phyloP scores from a whole-genome alignment of 2,113 vertebrate genomes.

The Polyodon spathula region DNA sequence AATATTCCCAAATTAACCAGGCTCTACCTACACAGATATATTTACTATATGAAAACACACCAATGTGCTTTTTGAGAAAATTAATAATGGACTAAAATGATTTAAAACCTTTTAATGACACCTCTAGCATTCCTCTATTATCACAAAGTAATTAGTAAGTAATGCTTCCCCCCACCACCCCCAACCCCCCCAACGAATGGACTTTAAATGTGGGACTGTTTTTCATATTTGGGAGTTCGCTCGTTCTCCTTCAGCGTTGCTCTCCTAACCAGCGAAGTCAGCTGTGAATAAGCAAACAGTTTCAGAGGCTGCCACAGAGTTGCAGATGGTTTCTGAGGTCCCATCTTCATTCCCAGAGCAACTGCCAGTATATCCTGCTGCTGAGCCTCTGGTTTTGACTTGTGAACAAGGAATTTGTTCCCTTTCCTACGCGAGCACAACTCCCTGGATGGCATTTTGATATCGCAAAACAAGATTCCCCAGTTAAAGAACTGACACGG shows the following conservation, averaged over 20 bases:
- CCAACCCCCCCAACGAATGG: too few species aligned
- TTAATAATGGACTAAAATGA: too few species aligned
- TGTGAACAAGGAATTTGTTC: conserved; percentile 63
- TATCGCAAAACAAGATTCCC: conserved; percentile 15
- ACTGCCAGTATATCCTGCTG: conserved; percentile 84
- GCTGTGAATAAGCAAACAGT: conserved; percentile 78
- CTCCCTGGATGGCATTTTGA: conserved; percentile 83
- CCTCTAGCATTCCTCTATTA: neutral
- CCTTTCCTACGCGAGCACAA: conserved; percentile 66
- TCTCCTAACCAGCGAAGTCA: conserved; percentile 78
- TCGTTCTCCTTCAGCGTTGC: conserved; percentile 96
- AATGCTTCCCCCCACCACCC: too few species aligned
- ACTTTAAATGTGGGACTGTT: too few species aligned
- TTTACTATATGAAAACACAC: too few species aligned
- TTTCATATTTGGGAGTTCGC: conserved; percentile 88
- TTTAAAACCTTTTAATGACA: conserved; percentile 17
- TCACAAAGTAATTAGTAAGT: conserved; percentile 9
- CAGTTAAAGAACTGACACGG: conserved; percentile 8
- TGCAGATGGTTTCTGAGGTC: conserved; percentile 80
- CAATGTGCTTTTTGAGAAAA: conserved; percentile 46
- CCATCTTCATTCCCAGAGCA: conserved; percentile 88
- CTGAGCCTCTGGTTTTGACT: conserved; percentile 72
- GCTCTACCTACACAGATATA: conserved; percentile 34
- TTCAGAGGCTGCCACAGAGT: conserved; percentile 71
- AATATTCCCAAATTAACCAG: conserved; percentile 38